A percentile compares a stretch with the other conserved stretches of the same genome.
Evolutionary conservation across 2,888 invertebrate genomes (phyloP).

Genomic region (Trilocha varians): DNA sequence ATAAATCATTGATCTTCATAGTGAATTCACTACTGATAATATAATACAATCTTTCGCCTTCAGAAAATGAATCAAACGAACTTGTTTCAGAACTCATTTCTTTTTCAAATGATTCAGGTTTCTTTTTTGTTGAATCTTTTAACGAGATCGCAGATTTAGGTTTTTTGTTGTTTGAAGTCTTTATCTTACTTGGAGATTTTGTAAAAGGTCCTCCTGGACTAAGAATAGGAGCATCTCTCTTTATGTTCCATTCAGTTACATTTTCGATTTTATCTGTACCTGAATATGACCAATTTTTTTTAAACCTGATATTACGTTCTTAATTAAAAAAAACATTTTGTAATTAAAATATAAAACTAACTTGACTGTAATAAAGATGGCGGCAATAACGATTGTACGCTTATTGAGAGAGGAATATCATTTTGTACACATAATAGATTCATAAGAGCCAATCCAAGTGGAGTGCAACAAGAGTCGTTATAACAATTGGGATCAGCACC

Average conservation of each 20-base stretch:
- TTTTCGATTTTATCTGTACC: slow-evolving; percentile 16
- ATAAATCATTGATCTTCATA: slow-evolving; percentile 26
- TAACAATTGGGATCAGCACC: slow-evolving; percentile 62
- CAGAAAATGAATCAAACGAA: slow-evolving; percentile 9
- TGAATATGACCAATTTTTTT: slow-evolving; percentile 1
- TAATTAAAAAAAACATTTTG: neutral
- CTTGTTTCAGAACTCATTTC: slow-evolving; percentile 3
- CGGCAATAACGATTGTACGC: slow-evolving; percentile 37
- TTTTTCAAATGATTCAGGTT: slow-evolving; percentile 14
- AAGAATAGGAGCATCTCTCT: slow-evolving; percentile 15
- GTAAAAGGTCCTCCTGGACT: slow-evolving; percentile 6
- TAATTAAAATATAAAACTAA: slow-evolving; percentile 22
- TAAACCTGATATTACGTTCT: neutral
- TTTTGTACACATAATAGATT: slow-evolving; percentile 38
- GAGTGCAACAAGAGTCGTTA: slow-evolving; percentile 72
- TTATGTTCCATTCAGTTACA: slow-evolving; percentile 44
- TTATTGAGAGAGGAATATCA: slow-evolving; percentile 26
- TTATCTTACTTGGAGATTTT: slow-evolving; percentile 26
- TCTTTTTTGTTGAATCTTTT: slow-evolving; percentile 24
- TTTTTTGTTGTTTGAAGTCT: slow-evolving; percentile 20
- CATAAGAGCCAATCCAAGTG: slow-evolving; percentile 55
- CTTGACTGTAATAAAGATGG: slow-evolving; percentile 17
- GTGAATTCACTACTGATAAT: slow-evolving; percentile 28
- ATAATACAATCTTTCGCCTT: slow-evolving; percentile 26
- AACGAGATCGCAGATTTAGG: slow-evolving; percentile 22